These are phyloP conservation scores for Ptychochromis oligacanthus DNA, from an alignment of 2,113 vertebrate genomes.

Conservation along the genomic window DNA sequence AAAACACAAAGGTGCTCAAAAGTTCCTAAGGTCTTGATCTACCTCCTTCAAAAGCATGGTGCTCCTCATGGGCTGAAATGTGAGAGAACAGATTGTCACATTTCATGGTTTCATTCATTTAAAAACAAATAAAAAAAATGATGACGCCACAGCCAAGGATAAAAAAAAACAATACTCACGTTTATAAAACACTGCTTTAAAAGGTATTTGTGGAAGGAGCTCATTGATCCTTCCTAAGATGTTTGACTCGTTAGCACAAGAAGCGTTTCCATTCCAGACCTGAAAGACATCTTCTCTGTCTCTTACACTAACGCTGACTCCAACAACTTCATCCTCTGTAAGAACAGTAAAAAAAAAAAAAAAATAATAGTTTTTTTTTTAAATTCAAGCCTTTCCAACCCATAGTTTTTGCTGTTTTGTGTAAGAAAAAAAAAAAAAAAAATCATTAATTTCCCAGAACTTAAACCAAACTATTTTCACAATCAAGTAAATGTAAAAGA, in stretches of 20 bases:
- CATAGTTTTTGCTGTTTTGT: not conserved
- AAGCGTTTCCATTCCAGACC: conserved; percentile 96
- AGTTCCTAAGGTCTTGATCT: conserved; percentile 84
- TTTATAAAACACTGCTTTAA: conserved; percentile 97
- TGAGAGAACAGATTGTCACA: not conserved
- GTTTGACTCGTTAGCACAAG: conserved; percentile 87
- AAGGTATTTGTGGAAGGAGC: conserved; percentile 89
- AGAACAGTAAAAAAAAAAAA: not conserved
- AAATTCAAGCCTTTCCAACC: not conserved
- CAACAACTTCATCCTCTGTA: conserved; percentile 94
- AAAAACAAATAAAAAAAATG: not conserved
- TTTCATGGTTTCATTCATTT: not conserved
- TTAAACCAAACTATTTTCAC: not conserved
- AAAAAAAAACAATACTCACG: conserved; percentile 83
- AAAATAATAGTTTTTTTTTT: no score
- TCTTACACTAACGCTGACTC: conserved; percentile 92
- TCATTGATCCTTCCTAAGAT: conserved; percentile 90
- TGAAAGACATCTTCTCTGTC: conserved; percentile 94
- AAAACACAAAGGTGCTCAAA: conserved; percentile 67
- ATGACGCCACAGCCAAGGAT: not conserved
- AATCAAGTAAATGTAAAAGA: not conserved
- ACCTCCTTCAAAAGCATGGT: conserved; percentile 95
- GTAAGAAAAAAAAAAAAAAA: no score
- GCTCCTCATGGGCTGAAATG: conserved; percentile 91
- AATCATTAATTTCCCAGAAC: not conserved